Evolutionary conservation across 2,113 vertebrate genomes (phyloP).

Genomic region (Passerina amoena): DNA sequence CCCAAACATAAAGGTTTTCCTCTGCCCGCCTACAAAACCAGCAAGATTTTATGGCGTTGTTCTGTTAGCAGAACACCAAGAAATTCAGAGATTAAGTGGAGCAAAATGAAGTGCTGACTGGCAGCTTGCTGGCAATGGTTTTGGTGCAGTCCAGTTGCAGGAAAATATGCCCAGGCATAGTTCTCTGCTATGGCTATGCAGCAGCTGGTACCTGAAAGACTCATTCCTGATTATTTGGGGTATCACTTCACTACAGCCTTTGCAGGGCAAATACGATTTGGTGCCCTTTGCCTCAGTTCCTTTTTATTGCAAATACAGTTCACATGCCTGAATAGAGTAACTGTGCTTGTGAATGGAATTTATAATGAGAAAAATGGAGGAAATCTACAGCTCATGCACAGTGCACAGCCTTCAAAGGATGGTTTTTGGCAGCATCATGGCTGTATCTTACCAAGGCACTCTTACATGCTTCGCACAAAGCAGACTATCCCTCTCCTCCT

Average conservation of each 20-base stretch:
- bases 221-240: neutral
- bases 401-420: neutral
- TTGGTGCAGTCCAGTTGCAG: neutral
- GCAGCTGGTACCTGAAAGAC: neutral
- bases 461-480: neutral
- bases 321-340: neutral
- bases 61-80: neutral
- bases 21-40: neutral
- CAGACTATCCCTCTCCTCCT: neutral
- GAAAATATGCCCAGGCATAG: neutral
- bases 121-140: neutral
- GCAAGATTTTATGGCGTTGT: neutral
- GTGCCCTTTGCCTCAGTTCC: neutral
- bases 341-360: neutral
- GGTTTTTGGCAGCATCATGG: neutral
- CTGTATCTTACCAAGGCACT: neutral
- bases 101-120: neutral
- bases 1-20: neutral
- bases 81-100: neutral
- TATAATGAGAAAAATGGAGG: neutral
- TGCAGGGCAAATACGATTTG: neutral
- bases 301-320: neutral
- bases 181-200: neutral
- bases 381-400: neutral
- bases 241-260: fast-evolving